These are phyloP conservation scores for Gymnothorax javanicus DNA, from an alignment of 2,797 vertebrate genomes.

Conservation along the genomic window DNA sequence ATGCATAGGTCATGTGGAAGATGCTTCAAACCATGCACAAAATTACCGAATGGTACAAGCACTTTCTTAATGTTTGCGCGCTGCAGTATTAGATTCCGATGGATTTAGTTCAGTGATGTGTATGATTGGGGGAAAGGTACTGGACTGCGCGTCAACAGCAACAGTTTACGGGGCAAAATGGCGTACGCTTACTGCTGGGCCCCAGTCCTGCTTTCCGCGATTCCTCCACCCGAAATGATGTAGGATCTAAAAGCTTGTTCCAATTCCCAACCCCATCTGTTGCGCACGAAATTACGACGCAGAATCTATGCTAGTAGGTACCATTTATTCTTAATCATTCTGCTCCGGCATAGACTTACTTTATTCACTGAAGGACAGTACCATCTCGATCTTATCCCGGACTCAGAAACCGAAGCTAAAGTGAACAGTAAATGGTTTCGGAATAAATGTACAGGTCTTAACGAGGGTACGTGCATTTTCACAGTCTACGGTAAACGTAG, in stretches of 20 bases:
- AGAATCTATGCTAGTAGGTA: background rate
- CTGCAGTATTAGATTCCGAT: slow-evolving; percentile 21
- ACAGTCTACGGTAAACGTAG: background rate
- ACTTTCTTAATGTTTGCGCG: slow-evolving; percentile 13
- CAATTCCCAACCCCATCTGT: background rate
- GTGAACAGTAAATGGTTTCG: background rate
- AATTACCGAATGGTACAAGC: slow-evolving; percentile 4
- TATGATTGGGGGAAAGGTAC: slow-evolving; percentile 7
- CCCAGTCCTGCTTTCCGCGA: background rate
- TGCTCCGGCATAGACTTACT: background rate
- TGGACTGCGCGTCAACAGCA: background rate
- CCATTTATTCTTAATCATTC: background rate
- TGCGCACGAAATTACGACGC: background rate
- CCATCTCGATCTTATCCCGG: background rate
- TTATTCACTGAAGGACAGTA: background rate
- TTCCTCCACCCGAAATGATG: background rate
- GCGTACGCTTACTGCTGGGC: background rate
- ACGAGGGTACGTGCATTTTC: background rate
- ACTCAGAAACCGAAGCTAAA: background rate
- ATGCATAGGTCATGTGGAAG: background rate
- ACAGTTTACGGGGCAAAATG: slow-evolving; percentile 5
- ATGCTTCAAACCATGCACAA: slow-evolving; percentile 20
- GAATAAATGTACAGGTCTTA: background rate
- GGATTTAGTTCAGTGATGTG: slow-evolving; percentile 20
- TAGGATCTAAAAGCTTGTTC: background rate